These are phyloP conservation scores for Gila orcuttii DNA, from an alignment of 2,113 vertebrate species.

Conservation along the genomic window DNA sequence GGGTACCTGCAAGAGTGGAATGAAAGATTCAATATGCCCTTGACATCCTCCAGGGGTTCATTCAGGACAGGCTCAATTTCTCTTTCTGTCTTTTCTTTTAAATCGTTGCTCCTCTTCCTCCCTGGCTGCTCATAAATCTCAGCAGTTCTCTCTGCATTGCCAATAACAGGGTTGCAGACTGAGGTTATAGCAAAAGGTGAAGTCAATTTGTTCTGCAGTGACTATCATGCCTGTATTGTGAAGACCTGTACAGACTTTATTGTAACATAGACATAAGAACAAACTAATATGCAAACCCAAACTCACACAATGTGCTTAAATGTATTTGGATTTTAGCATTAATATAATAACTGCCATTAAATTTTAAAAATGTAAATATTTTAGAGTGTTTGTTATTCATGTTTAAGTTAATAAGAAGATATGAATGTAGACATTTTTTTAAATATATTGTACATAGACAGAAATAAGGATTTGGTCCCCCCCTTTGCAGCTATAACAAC, in stretches of 20 bases:
- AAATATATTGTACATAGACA: too few relatives aligned
- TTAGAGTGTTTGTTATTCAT: background rate
- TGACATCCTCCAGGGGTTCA: constrained; percentile 46
- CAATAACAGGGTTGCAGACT: constrained; percentile 53
- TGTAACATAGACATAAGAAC: background rate
- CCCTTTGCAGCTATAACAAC: background rate
- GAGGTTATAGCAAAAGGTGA: constrained; percentile 35
- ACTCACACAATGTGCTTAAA: background rate
- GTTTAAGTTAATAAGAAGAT: too few relatives aligned
- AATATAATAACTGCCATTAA: background rate
- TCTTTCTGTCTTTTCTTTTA: constrained; percentile 32
- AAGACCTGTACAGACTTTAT: background rate
- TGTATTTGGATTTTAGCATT: background rate
- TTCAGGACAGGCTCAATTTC: constrained; percentile 55
- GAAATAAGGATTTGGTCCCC: background rate
- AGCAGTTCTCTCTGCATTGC: constrained; percentile 34
- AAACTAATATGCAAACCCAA: background rate
- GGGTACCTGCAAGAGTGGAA: constrained; percentile 1
- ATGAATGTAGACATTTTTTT: too few relatives aligned
- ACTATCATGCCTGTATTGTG: background rate
- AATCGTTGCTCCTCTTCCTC: constrained; percentile 22
- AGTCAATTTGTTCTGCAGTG: constrained; percentile 28
- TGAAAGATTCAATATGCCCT: constrained; percentile 34
- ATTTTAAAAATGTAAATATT: too few relatives aligned
- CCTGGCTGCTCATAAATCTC: constrained; percentile 59